These are phyloP conservation scores for Spisula solida DNA, from an alignment of 2,888 invertebrate species.

Conservation along the genomic window DNA sequence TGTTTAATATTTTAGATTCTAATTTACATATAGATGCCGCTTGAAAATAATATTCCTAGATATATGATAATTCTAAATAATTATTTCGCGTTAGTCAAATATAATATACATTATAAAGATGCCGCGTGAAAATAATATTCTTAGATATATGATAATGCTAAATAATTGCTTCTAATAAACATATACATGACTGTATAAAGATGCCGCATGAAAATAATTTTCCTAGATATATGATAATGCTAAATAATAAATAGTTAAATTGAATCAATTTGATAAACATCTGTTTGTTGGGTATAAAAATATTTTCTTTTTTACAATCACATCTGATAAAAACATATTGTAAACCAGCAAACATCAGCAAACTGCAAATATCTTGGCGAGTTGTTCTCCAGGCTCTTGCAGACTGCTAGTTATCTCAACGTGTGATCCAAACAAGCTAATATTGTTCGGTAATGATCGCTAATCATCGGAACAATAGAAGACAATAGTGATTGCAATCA, in stretches of 20 bases:
- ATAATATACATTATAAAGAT: too few relatives aligned
- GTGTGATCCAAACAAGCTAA: constrained; percentile 8
- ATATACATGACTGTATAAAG: too few relatives aligned
- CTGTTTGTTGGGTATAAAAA: neutral
- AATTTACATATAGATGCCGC: neutral
- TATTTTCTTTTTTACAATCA: constrained; percentile 2
- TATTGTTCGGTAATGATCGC: constrained; percentile 8
- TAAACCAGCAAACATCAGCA: neutral
- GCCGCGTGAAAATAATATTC: too few relatives aligned
- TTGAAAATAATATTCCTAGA: neutral
- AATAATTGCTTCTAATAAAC: too few relatives aligned
- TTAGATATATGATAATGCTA: too few relatives aligned
- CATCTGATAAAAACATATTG: neutral
- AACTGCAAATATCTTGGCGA: constrained; percentile 2
- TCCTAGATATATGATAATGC: neutral
- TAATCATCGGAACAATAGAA: neutral
- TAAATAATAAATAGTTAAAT: too few relatives aligned
- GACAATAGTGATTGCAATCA: constrained; percentile 14
- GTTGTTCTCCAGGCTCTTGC: neutral
- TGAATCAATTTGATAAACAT: neutral
- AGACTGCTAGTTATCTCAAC: neutral
- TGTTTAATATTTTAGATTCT: neutral
- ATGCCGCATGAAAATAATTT: too few relatives aligned
- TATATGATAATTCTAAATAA: neutral
- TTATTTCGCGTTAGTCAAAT: too few relatives aligned